Evolutionary conservation across 1,140 invertebrate species (phyloP), one percentile per base, ranked within the genome.

Genomic region (Papilio aristodemus): DNA sequence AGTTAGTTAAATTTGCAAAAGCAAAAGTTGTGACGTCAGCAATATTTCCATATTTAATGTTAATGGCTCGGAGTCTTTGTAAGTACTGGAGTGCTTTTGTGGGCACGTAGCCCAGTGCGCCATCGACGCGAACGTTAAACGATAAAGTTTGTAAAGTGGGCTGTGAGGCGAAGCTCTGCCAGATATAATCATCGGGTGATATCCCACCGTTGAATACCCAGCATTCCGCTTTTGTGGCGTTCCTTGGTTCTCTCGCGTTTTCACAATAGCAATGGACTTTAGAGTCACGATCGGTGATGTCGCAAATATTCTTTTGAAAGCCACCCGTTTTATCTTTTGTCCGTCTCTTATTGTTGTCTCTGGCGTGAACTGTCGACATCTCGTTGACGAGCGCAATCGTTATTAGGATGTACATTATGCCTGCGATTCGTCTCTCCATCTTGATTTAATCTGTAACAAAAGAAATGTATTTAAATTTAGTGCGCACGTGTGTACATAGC

Each of bases 1-100:
- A 85, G 58, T 93, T 92, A 4, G 94, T 93, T 36, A 96, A 81
- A 86, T 95, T 95, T 1, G 94, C 94, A 73, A 97, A 96, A 1
- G 95, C 93, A 78, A 93, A 94, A 36, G 95, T 92, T 54, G 92
- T 87, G 0, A 96, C 85, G 0, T 94, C 94, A 54, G 93, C 87
- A 64, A 97, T 94, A 63, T 93, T 94, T 0, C 94, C 95, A 77
- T 96, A 95, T 71, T 94, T 93, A 58, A 96, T 94, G 77, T 93
- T 93, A 70, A 96, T 91, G 38, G 92, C 93, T 77, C 92, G 92
- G 46, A 96, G 87, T 69, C 94, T 93, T 69, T 93, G 94, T 73
- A 96, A 86, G 74, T 94, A 93, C 32, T 92, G 91, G 11, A 96
- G 87, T 19, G 94, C 93, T 77, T 93, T 93, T 1, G 94, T 95